Base-by-base conservation (phyloP, 2,797 vertebrate genomes). In the Strix occidentalis region DNA sequence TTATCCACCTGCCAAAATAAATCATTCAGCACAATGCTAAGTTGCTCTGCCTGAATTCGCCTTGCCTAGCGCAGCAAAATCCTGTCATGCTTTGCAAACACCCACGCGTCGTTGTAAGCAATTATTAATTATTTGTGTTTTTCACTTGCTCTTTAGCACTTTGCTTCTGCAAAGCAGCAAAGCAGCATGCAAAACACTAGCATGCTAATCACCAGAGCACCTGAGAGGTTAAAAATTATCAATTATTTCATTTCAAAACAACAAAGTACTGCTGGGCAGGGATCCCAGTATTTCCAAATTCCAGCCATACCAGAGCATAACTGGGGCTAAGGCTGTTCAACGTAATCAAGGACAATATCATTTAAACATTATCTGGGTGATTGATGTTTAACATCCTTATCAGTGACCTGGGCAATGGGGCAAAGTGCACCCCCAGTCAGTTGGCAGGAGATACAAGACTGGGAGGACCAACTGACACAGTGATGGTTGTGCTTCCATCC, bases 201-300 rank as follows among this genome's bases (percentile, higher is more conserved):
- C 3, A 3, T 0, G 3, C 3, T 23, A 2, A 26, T 26, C 51
- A 2, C 3, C 31, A 5, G 56, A 37, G 16, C 11, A 21, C 8
- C 5, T 2, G 17, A 29, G 54, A n/a, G n/a, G n/a, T 33, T 78
- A 70, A 35, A 70, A 56, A 50, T 41, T 33, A 61, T 15, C 48
- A 10, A 3, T 33, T 37, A 11, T 39, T 56, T 56, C 13, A 15
- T 19, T 46, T 35, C 14, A 24, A n/a, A 53, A 53, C 9, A 18
- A 35, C 7, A 41, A 48, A 48, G 19, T 25, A 45, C 25, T 2
- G 2, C 35, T 43, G 43, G 45, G 51, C 31, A 35, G 23, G 23
- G 23, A 26, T 21, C 51, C 9, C 2, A 6, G 20, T 23, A 5
- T 28, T 35, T 21, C 11, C 13, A n/a, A 29, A 53, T 58, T 31